Conservation (phyloP, 2,113 vertebrate species). For the Regulus satrapa region DNA sequence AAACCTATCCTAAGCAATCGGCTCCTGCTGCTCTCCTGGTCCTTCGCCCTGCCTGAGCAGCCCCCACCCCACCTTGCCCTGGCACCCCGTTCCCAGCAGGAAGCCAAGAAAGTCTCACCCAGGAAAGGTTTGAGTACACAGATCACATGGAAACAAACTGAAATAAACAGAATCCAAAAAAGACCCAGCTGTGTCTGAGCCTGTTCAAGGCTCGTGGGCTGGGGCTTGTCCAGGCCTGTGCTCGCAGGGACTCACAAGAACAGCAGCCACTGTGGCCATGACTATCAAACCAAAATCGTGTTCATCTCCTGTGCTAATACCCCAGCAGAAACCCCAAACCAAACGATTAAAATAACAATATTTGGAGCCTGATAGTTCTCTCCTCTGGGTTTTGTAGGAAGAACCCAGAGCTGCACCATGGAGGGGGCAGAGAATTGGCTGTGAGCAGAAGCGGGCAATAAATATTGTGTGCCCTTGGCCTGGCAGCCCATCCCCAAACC, state of each 20-base stretch:
- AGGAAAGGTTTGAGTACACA: not conserved
- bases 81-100: not conserved
- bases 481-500: not conserved
- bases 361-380: not conserved
- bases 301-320: not conserved
- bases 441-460: not conserved
- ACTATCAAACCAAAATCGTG: constrained; percentile 27
- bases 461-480: not conserved
- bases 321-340: not conserved
- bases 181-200: constrained; percentile 23
- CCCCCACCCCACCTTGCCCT: not conserved
- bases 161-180: constrained; percentile 2
- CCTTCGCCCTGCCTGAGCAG: not conserved
- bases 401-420: accelerated
- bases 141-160: constrained; percentile 20
- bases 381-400: not conserved
- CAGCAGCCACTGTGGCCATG: not conserved
- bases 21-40: not conserved
- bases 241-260: not conserved
- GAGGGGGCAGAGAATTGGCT: not conserved
- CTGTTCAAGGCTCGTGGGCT: constrained; percentile 10
- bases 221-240: constrained; percentile 36
- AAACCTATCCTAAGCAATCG: not conserved
- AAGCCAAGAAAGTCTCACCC: not conserved
- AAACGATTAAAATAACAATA: not conserved